phyloP scores from a whole-genome alignment of 2,888 invertebrate genomes.

The Mycogona germanica region DNA sequence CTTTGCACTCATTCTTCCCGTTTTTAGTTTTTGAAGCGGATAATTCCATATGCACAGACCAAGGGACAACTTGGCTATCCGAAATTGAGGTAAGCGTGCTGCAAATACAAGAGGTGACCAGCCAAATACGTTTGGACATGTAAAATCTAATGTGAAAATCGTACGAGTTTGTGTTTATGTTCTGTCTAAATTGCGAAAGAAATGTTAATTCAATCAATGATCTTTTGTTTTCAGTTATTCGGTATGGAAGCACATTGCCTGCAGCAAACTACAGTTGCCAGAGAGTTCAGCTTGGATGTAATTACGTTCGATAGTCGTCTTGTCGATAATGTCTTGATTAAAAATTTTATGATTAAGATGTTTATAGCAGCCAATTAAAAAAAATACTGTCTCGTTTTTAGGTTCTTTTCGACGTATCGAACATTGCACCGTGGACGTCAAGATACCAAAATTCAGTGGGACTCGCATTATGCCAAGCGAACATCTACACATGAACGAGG shows the following conservation, averaged over 20 bases:
- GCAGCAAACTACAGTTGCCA: conserved; percentile 18
- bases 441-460: conserved; percentile 18
- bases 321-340: background rate
- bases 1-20: conserved; percentile 1
- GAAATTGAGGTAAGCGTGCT: conserved; percentile 19
- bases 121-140: no score
- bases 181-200: background rate
- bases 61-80: conserved; percentile 17
- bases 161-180: no score
- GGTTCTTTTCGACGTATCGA: conserved; percentile 17
- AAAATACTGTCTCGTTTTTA: background rate
- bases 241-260: conserved; percentile 21
- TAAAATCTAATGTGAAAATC: no score
- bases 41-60: conserved; percentile 16
- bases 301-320: background rate
- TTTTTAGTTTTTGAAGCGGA: conserved; percentile 16
- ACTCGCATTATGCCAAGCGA: conserved; percentile 12
- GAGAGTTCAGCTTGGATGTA: conserved; percentile 20
- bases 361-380: background rate
- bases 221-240: conserved; percentile 19
- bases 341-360: background rate
- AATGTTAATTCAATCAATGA: background rate
- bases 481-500: conserved; percentile 14
- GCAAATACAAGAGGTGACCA: no score
- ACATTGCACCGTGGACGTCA: conserved; percentile 11